phyloP scores from a whole-genome alignment of 2,113 vertebrate species.

The Vimba vimba region DNA sequence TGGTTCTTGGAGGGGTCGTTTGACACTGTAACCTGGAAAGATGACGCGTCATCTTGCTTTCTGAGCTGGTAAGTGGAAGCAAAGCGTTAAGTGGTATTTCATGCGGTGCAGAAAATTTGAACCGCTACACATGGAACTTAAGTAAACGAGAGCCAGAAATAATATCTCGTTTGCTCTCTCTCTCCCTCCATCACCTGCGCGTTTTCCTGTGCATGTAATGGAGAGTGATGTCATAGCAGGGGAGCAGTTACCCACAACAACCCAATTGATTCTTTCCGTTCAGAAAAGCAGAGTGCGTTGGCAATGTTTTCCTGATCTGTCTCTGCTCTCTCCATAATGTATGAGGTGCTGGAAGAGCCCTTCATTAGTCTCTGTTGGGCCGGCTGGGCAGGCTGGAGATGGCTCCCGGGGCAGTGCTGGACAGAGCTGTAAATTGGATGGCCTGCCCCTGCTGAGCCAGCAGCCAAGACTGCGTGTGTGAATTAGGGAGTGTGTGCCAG shows the following conservation, averaged over 20 bases:
- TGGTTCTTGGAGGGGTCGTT: slow-evolving; percentile 33
- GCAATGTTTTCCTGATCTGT: slow-evolving; percentile 54
- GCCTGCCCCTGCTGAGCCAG: slow-evolving; percentile 58
- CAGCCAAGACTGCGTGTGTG: slow-evolving; percentile 56
- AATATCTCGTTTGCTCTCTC: neutral
- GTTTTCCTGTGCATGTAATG: slow-evolving; percentile 14
- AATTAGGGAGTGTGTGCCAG: slow-evolving; percentile 52
- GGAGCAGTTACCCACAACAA: slow-evolving; percentile 44
- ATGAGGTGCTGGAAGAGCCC: slow-evolving; percentile 59
- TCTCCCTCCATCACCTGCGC: neutral
- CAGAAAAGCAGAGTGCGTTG: slow-evolving; percentile 38
- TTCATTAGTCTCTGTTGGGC: slow-evolving; percentile 56
- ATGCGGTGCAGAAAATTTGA: slow-evolving; percentile 3
- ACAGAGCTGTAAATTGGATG: slow-evolving; percentile 64
- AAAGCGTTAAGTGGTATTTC: slow-evolving; percentile 5
- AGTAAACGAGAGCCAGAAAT: slow-evolving; percentile 18
- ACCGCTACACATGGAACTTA: neutral
- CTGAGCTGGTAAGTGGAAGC: slow-evolving; percentile 9
- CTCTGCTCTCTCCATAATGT: slow-evolving; percentile 56
- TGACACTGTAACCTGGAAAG: neutral
- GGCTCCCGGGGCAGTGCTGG: slow-evolving; percentile 56
- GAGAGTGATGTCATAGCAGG: slow-evolving; percentile 40
- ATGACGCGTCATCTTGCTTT: neutral
- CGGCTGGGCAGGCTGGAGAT: slow-evolving; percentile 55
- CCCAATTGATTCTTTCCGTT: slow-evolving; percentile 53